Conservation (phyloP, 2,113 vertebrate genomes). For the Caracal caracal region DNA sequence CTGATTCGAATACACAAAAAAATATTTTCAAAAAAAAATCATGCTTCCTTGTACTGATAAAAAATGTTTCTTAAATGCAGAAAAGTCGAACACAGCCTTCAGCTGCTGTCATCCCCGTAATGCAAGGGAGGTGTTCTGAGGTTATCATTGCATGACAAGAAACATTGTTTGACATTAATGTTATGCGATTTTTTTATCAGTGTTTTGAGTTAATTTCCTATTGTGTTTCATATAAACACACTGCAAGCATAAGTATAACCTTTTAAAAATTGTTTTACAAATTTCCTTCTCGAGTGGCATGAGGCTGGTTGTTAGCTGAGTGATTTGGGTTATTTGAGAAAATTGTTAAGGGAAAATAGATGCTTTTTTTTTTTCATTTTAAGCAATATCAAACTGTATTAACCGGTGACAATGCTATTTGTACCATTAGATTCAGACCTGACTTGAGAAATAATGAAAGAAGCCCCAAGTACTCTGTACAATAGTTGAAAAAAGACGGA, state of each 20-base stretch:
- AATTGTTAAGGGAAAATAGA: constrained; percentile 8
- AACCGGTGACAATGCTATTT: background rate
- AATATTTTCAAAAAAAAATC: constrained; percentile 84
- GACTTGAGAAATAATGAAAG: background rate
- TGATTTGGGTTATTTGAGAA: constrained; percentile 36
- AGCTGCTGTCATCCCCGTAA: constrained; percentile 82
- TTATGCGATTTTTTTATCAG: constrained; percentile 91
- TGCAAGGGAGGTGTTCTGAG: constrained; percentile 82
- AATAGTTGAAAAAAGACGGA: background rate
- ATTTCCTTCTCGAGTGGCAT: constrained; percentile 70
- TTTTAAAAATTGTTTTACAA: constrained; percentile 64
- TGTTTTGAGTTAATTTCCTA: constrained; percentile 92
- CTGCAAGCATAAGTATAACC: constrained; percentile 60
- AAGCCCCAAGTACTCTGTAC: background rate
- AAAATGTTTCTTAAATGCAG: constrained; percentile 79
- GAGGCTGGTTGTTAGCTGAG: constrained; percentile 62
- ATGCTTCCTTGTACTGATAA: constrained; percentile 82
- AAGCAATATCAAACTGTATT: background rate
- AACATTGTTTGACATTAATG: constrained; percentile 90
- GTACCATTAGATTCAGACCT: background rate
- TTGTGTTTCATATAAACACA: constrained; percentile 76
- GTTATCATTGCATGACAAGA: constrained; percentile 87
- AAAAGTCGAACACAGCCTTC: constrained; percentile 78
- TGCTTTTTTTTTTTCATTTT: background rate
- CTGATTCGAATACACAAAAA: constrained; percentile 87